phyloP scores from a whole-genome alignment of 2,888 invertebrate genomes.

The Lymantria monacha region DNA sequence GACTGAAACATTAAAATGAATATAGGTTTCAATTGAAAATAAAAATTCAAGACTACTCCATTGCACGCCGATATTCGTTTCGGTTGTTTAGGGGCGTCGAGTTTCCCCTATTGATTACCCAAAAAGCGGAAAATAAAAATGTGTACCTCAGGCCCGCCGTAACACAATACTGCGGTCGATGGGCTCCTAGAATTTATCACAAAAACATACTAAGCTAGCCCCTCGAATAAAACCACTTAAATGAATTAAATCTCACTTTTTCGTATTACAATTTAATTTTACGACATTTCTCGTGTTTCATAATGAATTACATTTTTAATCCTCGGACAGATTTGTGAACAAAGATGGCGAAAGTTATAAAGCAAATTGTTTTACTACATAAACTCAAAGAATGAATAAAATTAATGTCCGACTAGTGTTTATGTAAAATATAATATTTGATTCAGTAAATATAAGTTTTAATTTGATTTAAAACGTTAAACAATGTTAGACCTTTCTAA shows the following conservation, averaged over 20 bases:
- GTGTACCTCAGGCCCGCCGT: slow-evolving; percentile 54
- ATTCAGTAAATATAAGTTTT: neutral
- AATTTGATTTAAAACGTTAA: neutral
- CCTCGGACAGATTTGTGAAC: slow-evolving; percentile 13
- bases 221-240: slow-evolving; percentile 52
- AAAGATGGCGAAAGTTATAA: slow-evolving; percentile 21
- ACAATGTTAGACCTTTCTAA: neutral
- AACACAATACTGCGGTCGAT: slow-evolving; percentile 62
- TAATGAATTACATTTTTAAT: slow-evolving; percentile 37
- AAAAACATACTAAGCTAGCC: slow-evolving; percentile 39
- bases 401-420: slow-evolving; percentile 1
- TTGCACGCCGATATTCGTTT: slow-evolving; percentile 35
- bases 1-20: too few relatives aligned
- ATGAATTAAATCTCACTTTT: slow-evolving; percentile 55
- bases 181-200: slow-evolving; percentile 46
- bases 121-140: slow-evolving; percentile 82
- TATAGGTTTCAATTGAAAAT: too few relatives aligned
- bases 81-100: slow-evolving; percentile 66
- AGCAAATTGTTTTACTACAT: slow-evolving; percentile 21
- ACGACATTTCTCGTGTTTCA: slow-evolving; percentile 22
- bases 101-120: slow-evolving; percentile 81
- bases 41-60: slow-evolving; percentile 37
- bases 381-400: slow-evolving; percentile 11
- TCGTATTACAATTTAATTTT: slow-evolving; percentile 29
- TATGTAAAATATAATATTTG: neutral